phyloP scores from a whole-genome alignment of 2,113 vertebrate species.

The Tursiops truncatus region DNA sequence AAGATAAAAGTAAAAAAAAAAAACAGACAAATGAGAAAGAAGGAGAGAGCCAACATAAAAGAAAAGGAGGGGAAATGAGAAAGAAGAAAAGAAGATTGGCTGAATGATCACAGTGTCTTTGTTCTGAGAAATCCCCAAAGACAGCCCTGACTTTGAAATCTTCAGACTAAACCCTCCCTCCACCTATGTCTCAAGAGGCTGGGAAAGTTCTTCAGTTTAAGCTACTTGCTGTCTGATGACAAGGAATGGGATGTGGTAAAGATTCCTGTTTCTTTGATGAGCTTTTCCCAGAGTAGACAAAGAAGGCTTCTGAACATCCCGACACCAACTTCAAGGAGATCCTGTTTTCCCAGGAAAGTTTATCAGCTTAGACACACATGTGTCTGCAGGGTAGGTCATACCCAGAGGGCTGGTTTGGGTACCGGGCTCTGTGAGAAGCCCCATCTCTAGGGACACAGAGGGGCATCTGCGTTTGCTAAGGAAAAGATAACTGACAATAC shows the following conservation, averaged over 20 bases:
- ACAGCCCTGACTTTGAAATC: slow-evolving; percentile 37
- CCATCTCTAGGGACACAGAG: neutral
- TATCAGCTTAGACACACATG: neutral
- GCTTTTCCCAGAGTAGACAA: neutral
- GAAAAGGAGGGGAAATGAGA: neutral
- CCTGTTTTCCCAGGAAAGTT: neutral
- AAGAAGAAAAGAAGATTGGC: slow-evolving; percentile 14
- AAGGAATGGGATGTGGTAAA: neutral
- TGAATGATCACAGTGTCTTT: slow-evolving; percentile 19
- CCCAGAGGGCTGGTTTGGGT: neutral
- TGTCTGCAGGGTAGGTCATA: neutral
- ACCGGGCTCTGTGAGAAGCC: neutral
- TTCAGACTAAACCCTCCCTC: slow-evolving; percentile 21
- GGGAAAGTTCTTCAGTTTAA: slow-evolving; percentile 3
- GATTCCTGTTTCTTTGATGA: slow-evolving; percentile 54
- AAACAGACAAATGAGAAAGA: neutral
- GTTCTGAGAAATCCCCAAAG: slow-evolving; percentile 59
- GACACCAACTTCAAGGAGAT: neutral
- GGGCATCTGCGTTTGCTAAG: neutral
- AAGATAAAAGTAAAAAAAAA: neutral
- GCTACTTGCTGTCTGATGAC: neutral
- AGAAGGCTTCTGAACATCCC: neutral
- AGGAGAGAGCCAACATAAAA: slow-evolving; percentile 21
- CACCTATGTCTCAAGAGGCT: neutral
- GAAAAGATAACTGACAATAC: neutral